Evolutionary conservation across 2,113 vertebrate species (phyloP), one percentile per base, ranked within the genome.

Genomic region (Aplodontia rufa): DNA sequence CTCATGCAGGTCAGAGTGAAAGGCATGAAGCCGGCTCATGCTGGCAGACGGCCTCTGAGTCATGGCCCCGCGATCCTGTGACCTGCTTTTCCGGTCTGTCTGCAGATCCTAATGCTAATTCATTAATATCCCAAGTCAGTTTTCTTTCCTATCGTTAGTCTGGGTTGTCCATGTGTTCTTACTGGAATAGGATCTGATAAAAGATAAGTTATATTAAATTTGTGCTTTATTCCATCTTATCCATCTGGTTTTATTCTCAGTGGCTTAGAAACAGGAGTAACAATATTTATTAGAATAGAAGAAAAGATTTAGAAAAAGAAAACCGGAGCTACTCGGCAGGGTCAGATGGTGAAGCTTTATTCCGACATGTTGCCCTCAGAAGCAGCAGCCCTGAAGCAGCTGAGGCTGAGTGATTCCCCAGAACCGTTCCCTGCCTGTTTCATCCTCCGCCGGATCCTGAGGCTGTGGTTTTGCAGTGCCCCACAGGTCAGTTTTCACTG

Each of bases 331-430:
- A 55, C 81, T 96, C 30, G 62, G 30, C 66, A 85, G 66, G 68
- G 69, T 84, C 87, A n/a, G 22, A 37, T 89, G 79, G 91, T 87
- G 71, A 69, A 22, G 10, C 53, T 94, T 92, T 75, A 49, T 82
- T 93, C 80, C 93, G 84, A 75, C 66, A 91, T 90, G 91, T 47
- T 93, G 7, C 60, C 90, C 84, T 64, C 55, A 42, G 35, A 93
- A 79, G 42, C 53, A 69, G 55, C 60, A 92, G 74, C 68, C 88
- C 45, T 51, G 88, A 93, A 90, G 72, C 76, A 79, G 84, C 60
- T 66, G 49, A 92, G 71, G 72, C 51, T 93, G 49, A 91, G 51
- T 64, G 64, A 24, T 62, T 79, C 19, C 60, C 62, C 26, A 75
- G n/a, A 93, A 71, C 42, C 64, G 17, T 62, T 96, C 62, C 69